Evolutionary conservation across 2,113 vertebrate genomes (phyloP).

Genomic region (Varanus salvator): DNA sequence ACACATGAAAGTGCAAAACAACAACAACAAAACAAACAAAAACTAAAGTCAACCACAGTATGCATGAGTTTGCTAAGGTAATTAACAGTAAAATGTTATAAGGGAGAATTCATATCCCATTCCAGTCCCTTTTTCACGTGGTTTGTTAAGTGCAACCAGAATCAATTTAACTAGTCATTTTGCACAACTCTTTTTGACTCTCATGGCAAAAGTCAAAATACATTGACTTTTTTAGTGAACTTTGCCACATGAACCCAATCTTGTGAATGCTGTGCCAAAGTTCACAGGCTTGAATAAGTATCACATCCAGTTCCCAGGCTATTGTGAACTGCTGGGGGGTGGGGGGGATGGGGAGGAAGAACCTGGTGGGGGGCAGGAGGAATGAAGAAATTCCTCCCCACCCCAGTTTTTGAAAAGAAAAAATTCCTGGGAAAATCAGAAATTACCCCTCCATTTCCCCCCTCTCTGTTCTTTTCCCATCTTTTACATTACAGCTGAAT

Average conservation of each 20-base stretch:
- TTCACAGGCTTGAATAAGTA: not conserved
- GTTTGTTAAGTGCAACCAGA: not conserved
- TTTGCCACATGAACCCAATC: not conserved
- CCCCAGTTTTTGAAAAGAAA: too few species aligned
- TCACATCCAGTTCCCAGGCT: not conserved
- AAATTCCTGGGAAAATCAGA: too few species aligned
- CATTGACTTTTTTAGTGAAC: not conserved
- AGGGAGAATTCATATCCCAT: slow-evolving; percentile 38
- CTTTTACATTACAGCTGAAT: not conserved
- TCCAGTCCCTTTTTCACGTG: slow-evolving; percentile 1
- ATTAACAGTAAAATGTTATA: slow-evolving; percentile 18
- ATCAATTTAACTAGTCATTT: not conserved
- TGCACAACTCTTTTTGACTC: not conserved
- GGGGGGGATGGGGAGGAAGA: too few species aligned
- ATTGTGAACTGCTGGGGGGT: not conserved
- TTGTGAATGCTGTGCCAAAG: not conserved
- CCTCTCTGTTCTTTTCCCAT: too few species aligned
- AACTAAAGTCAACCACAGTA: slow-evolving; percentile 7
- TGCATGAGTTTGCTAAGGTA: slow-evolving; percentile 11
- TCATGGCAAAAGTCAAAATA: not conserved
- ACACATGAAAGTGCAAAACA: slow-evolving; percentile 35
- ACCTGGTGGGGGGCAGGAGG: too few species aligned
- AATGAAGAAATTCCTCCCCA: too few species aligned
- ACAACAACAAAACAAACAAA: not conserved
- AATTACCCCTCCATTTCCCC: too few species aligned